Conservation (phyloP, 2,888 invertebrate species). For the Junonia oenone region DNA sequence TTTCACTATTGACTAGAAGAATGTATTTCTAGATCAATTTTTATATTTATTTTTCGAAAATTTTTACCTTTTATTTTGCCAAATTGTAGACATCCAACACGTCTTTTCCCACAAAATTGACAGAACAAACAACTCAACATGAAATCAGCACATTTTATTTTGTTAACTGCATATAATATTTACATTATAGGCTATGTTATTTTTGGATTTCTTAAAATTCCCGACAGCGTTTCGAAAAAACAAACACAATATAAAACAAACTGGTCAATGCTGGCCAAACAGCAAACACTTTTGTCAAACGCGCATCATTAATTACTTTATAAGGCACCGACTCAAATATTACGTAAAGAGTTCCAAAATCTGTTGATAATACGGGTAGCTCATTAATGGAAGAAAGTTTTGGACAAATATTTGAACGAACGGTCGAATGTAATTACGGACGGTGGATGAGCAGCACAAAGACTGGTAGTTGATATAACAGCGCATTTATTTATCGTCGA, state of each 20-base stretch:
- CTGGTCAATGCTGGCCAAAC: neutral
- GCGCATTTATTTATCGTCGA: conserved; percentile 53
- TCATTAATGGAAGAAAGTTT: conserved; percentile 75
- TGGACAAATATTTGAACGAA: conserved; percentile 69
- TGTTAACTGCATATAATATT: conserved; percentile 37
- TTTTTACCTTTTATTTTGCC: no score
- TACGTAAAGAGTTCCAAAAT: conserved; percentile 61
- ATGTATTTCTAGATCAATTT: no score
- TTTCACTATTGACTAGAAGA: no score
- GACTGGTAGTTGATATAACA: conserved; percentile 72
- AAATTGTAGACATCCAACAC: neutral
- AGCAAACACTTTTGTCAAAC: conserved; percentile 4
- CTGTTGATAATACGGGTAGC: conserved; percentile 64
- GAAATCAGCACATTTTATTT: conserved; percentile 8
- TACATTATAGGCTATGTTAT: conserved; percentile 61
- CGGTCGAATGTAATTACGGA: conserved; percentile 65
- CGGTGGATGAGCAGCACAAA: conserved; percentile 53
- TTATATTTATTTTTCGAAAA: no score
- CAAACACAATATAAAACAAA: neutral
- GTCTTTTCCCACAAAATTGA: conserved; percentile 11
- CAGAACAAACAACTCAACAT: conserved; percentile 15
- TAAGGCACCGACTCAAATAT: conserved; percentile 35
- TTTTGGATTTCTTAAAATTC: conserved; percentile 60
- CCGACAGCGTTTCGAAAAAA: conserved; percentile 31
- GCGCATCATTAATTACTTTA: conserved; percentile 6